Evolutionary conservation across 2,797 vertebrate genomes (phyloP).

Genomic region (Syndactyla subalaris): DNA sequence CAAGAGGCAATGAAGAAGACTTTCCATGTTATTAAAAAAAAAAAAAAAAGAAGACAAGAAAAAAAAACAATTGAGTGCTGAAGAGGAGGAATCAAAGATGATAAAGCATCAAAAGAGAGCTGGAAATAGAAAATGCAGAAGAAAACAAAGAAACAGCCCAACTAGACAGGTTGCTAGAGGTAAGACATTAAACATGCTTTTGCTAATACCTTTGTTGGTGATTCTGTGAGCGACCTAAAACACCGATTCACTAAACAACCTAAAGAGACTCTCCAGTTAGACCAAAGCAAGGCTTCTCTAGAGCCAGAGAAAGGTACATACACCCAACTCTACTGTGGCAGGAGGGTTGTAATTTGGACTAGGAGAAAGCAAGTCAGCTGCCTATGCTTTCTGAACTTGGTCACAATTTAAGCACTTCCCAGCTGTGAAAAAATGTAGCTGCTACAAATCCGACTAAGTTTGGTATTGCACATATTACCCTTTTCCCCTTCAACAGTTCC

Average conservation of each 20-base stretch:
- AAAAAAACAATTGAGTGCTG: neutral
- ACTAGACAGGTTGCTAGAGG: neutral
- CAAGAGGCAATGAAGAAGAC: neutral
- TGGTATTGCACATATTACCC: neutral
- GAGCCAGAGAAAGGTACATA: neutral
- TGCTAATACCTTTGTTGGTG: neutral
- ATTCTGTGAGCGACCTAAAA: neutral
- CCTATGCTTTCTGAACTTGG: neutral
- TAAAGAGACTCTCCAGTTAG: neutral
- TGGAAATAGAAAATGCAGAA: neutral
- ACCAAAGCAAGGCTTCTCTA: neutral
- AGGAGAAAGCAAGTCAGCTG: neutral
- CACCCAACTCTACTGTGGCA: neutral
- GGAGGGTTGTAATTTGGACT: neutral
- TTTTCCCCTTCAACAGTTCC: neutral
- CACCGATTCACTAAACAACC: neutral
- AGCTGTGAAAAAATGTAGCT: neutral
- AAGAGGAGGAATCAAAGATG: neutral
- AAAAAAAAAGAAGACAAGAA: neutral
- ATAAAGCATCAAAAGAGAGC: neutral
- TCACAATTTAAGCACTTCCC: neutral
- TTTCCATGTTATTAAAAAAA: neutral
- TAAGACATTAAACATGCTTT: neutral
- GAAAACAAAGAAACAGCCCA: neutral
- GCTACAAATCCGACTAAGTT: neutral